Evolutionary conservation across 2,888 invertebrate genomes (phyloP).

Genomic region (Oasisia sp.): DNA sequence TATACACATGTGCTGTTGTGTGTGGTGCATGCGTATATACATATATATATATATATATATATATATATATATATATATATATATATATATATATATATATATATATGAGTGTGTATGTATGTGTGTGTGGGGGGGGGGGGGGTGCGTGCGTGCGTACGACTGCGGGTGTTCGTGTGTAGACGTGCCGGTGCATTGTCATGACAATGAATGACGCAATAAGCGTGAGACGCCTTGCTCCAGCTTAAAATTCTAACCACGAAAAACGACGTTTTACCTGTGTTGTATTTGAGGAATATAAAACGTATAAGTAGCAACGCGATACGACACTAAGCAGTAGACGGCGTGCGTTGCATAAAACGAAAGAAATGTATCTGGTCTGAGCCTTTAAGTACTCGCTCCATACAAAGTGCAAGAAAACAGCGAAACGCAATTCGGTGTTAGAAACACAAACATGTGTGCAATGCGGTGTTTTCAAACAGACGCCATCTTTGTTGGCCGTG

Average conservation of each 20-base stretch:
- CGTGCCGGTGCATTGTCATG: neutral
- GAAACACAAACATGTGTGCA: neutral
- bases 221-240: neutral
- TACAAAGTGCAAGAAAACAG: neutral
- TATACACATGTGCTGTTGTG: no score
- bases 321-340: neutral
- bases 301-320: neutral
- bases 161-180: neutral
- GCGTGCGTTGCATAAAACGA: neutral
- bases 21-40: no score
- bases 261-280: neutral
- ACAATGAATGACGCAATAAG: neutral
- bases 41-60: no score
- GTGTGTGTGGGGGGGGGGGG: neutral
- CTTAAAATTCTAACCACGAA: neutral
- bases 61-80: no score
- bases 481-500: neutral
- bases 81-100: no score
- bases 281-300: neutral
- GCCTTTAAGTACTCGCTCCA: neutral
- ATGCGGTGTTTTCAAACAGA: neutral
- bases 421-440: neutral
- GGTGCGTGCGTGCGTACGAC: neutral
- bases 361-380: conserved; percentile 11
- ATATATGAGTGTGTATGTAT: neutral